Conservation (phyloP, 2,113 vertebrate species). For the Ia io region DNA sequence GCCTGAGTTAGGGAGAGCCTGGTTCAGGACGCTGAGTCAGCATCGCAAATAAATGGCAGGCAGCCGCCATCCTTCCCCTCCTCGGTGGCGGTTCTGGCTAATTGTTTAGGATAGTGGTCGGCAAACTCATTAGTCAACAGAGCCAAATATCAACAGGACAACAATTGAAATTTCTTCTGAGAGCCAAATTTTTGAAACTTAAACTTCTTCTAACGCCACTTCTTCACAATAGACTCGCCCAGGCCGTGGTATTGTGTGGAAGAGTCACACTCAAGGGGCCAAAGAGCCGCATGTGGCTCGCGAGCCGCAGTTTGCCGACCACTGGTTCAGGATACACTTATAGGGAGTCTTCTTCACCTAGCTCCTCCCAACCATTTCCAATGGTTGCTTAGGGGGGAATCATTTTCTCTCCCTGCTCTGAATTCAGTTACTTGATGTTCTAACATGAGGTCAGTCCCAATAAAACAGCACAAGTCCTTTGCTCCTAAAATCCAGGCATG, state of each 20-base stretch:
- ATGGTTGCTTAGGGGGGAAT: background rate
- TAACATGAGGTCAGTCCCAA: background rate
- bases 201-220: too few relatives aligned
- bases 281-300: too few relatives aligned
- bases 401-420: background rate
- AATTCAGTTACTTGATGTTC: background rate
- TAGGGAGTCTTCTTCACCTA: background rate
- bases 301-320: too few relatives aligned
- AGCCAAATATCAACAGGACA: too few relatives aligned
- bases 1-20: background rate
- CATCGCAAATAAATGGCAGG: background rate
- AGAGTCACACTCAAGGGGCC: too few relatives aligned
- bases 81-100: background rate
- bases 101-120: background rate
- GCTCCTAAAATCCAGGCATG: background rate
- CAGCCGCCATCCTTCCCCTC: background rate
- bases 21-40: background rate
- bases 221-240: too few relatives aligned
- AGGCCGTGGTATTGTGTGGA: too few relatives aligned
- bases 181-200: too few relatives aligned
- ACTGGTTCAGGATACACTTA: too few relatives aligned
- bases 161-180: too few relatives aligned
- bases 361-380: background rate
- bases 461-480: background rate
- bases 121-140: too few relatives aligned